phyloP scores from a whole-genome alignment of 2,113 vertebrate species.

The Myrmophylax atrothorax region DNA sequence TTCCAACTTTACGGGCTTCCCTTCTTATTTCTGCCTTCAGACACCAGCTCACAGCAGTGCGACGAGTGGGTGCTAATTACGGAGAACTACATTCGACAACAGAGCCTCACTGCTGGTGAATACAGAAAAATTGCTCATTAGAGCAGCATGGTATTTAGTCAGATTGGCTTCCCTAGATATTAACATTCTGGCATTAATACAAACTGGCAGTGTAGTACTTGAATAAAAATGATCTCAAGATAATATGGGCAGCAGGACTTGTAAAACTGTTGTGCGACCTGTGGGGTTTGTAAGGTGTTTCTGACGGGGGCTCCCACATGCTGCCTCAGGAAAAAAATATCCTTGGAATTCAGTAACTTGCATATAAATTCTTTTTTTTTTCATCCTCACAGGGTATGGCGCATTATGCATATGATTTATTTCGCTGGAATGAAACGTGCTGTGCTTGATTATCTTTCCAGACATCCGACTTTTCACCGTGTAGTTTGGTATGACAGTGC shows the following conservation, averaged over 20 bases:
- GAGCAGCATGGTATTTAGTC: slow-evolving; percentile 52
- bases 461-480: rapidly evolving
- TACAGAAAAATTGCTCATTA: slow-evolving; percentile 67
- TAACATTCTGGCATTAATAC: slow-evolving; percentile 36
- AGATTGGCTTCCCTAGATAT: slow-evolving; percentile 46
- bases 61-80: slow-evolving; percentile 61
- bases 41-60: slow-evolving; percentile 10
- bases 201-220: background rate
- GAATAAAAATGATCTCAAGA: background rate
- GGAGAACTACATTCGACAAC: slow-evolving; percentile 28
- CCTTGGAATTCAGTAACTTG: background rate
- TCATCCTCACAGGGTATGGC: background rate
- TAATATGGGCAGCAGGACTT: background rate
- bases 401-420: background rate
- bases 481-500: background rate
- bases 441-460: background rate
- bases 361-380: background rate
- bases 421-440: background rate
- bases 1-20: background rate
- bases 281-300: background rate
- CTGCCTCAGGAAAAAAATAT: background rate
- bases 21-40: slow-evolving; percentile 35
- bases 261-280: background rate
- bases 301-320: background rate
- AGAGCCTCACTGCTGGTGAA: slow-evolving; percentile 47